A percentile compares a stretch with the other conserved stretches of the same genome.
phyloP scores from a whole-genome alignment of 2,113 vertebrate genomes.

The Pampusana beccarii region DNA sequence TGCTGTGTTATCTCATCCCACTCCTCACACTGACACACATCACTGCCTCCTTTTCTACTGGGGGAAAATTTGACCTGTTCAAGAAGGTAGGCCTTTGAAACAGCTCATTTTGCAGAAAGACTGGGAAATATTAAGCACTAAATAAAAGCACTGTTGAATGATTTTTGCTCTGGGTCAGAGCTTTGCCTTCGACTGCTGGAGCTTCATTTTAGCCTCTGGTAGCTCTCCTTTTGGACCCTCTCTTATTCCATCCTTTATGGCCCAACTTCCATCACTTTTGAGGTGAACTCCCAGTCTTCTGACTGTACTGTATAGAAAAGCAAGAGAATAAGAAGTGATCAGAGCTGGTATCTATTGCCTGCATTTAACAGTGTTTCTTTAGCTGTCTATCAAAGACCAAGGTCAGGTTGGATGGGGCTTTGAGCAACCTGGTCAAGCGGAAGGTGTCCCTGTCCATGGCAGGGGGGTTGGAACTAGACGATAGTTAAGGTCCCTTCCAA shows the following conservation, averaged over 20 bases:
- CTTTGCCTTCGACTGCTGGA: constrained; percentile 1
- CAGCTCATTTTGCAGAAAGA: not conserved
- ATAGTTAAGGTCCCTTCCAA: too few relatives aligned
- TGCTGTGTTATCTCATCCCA: not conserved
- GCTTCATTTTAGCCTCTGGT: not conserved
- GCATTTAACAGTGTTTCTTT: not conserved
- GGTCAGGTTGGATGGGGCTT: too few relatives aligned
- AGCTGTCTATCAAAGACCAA: not conserved
- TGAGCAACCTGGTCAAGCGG: too few relatives aligned
- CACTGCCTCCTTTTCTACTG: not conserved
- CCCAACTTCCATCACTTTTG: not conserved
- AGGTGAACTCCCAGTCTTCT: not conserved
- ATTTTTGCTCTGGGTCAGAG: not conserved
- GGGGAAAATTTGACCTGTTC: not conserved
- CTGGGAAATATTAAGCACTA: not conserved
- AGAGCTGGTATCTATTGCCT: not conserved
- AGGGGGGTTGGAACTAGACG: too few relatives aligned
- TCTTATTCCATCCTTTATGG: not conserved
- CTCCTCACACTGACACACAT: not conserved
- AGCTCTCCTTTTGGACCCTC: not conserved
- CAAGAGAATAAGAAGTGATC: not conserved
- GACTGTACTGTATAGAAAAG: not conserved
- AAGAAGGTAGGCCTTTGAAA: not conserved
- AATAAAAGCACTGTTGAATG: not conserved
- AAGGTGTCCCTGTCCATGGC: too few relatives aligned